Base-by-base conservation (phyloP, 2,888 invertebrate species). In the Meteorus cinctellus region DNA sequence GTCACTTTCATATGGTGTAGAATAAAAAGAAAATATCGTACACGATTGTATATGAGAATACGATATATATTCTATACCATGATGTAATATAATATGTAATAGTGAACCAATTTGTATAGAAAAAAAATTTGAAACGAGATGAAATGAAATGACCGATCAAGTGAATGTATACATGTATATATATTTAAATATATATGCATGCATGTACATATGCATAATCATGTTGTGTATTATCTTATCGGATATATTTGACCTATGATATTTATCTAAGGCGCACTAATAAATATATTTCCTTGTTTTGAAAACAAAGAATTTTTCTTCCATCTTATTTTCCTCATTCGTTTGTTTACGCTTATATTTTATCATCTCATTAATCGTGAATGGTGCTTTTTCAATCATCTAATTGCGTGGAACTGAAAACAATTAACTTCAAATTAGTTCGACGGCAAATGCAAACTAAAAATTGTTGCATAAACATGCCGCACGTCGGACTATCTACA, bases 51-150 rank as follows among this genome's bases (percentile, higher is more conserved):
- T 75, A 78, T 77, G 77, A 77, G 82, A 81, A 83, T 83, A 82
- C 83, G 82, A 82, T 82, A 79, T 82, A 79, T 24, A 55, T 55
- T 19, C 79, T 78, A 81, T 75, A 81, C 62, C 14, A 62, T 31
- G 14, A n/a, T 77, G 78, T 81, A 84, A 81, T 82, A 77, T 81
- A 83, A 82, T 78, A 81, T 79, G 78, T 84, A 75, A 76, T 71
- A 62, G 74, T 77, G 84, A 85, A 83, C 82, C 81, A 85, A 84
- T 84, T 86, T 86, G 84, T 86, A 86, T 83, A 86, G 83, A 83
- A 80, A 84, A 82, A 24, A 76, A n/a, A 71, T 45, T 51, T 72
- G 69, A 67, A 73, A 63, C 10, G 55, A 55, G 19, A 8, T 24
- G 24, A 48, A 70, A 68, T n/a, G 36, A 73, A 41, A 63, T 66